Conservation (phyloP, 2,888 invertebrate genomes). For the Hemaris fuciformis region DNA sequence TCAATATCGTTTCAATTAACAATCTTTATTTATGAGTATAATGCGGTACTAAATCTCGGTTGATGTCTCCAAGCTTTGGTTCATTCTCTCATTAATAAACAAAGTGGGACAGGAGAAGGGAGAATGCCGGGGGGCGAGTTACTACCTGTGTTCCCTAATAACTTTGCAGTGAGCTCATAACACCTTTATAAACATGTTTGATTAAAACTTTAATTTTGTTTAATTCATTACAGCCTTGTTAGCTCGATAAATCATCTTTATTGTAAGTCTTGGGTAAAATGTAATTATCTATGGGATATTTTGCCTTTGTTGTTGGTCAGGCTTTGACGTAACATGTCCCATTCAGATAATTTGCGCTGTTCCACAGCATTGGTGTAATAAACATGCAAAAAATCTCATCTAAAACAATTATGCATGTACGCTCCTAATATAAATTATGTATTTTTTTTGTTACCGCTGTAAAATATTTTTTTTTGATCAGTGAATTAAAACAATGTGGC, state of each 20-base stretch:
- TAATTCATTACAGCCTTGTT: conserved; percentile 12
- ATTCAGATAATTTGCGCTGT: too few relatives aligned
- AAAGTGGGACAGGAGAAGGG: conserved; percentile 25
- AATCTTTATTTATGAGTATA: conserved; percentile 32
- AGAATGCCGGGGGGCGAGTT: conserved; percentile 25
- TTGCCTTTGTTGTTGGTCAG: too few relatives aligned
- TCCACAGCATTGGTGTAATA: too few relatives aligned
- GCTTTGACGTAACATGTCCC: too few relatives aligned
- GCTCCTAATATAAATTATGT: too few relatives aligned
- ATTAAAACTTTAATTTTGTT: conserved; percentile 29
- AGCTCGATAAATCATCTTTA: not conserved
- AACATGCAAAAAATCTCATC: too few relatives aligned
- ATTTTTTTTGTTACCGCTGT: too few relatives aligned
- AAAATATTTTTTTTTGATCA: too few relatives aligned
- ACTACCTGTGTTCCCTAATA: conserved; percentile 31
- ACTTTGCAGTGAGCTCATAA: conserved; percentile 27
- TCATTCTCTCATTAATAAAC: conserved; percentile 48
- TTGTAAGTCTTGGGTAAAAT: not conserved
- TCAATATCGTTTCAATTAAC: conserved; percentile 29
- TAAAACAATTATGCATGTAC: too few relatives aligned
- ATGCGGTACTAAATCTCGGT: conserved; percentile 44
- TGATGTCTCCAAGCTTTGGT: conserved; percentile 24
- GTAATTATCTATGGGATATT: not conserved
- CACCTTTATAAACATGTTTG: conserved; percentile 36
- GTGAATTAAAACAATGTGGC: too few relatives aligned